phyloP scores from a whole-genome alignment of 1,140 invertebrate genomes.

The Zaprionus davidi region DNA sequence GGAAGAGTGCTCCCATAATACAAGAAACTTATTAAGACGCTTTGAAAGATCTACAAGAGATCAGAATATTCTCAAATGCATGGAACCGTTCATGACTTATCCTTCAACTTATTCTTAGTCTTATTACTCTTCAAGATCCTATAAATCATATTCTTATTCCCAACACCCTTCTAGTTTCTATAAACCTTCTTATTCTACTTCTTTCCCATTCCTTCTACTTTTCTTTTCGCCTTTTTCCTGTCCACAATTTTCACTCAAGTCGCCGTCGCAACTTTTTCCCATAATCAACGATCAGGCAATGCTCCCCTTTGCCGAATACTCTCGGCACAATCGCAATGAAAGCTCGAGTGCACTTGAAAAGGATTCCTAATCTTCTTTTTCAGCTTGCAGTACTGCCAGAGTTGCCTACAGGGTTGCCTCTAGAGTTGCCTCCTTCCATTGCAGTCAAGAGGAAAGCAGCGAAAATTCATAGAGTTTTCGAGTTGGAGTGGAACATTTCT shows the following conservation, averaged over 20 bases:
- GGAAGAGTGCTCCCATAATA: too few relatives aligned
- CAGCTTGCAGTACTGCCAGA: not conserved
- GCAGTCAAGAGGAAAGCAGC: not conserved
- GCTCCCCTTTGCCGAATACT: not conserved
- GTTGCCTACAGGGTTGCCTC: not conserved
- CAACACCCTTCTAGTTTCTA: too few relatives aligned
- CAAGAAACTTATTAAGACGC: too few relatives aligned
- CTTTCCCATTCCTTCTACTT: not conserved
- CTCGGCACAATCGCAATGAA: conserved; percentile 17
- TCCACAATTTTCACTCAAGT: not conserved
- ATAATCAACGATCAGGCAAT: conserved; percentile 2
- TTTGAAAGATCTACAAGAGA: too few relatives aligned
- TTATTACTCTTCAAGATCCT: too few relatives aligned
- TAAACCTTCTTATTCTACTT: not conserved
- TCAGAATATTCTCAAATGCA: too few relatives aligned
- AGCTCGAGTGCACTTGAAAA: conserved; percentile 11
- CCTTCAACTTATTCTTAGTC: too few relatives aligned
- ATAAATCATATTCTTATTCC: too few relatives aligned
- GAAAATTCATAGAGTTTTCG: conserved; percentile 9
- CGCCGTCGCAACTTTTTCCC: not conserved
- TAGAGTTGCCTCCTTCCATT: not conserved
- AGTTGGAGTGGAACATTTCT: conserved; percentile 17
- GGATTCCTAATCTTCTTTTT: conserved; percentile 18
- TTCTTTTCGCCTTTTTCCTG: not conserved
- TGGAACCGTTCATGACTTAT: too few relatives aligned